These are phyloP conservation scores for Vireo altiloquus DNA, from an alignment of 2,113 vertebrate species.

Conservation along the genomic window DNA sequence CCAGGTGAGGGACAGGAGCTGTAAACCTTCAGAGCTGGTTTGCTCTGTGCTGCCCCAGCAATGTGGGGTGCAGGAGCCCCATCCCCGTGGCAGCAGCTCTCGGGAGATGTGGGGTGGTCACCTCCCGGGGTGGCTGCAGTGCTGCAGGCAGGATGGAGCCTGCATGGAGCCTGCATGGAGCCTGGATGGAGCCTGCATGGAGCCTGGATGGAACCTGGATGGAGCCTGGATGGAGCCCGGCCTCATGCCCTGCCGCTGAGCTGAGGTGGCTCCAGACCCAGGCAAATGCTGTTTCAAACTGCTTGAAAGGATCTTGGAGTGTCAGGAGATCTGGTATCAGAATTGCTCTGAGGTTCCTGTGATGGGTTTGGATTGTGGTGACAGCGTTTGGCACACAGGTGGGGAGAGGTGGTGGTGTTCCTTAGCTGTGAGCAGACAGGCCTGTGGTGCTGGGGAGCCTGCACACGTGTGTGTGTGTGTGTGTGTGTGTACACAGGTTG, in stretches of 20 bases:
- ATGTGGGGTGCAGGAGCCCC: not conserved
- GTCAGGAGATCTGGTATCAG: not conserved
- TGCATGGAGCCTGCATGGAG: no score
- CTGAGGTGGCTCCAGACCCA: not conserved
- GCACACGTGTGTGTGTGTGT: not conserved
- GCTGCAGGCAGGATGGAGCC: no score
- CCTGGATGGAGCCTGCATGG: no score
- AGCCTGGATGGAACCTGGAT: no score
- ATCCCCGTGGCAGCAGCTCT: not conserved
- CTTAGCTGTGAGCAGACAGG: not conserved
- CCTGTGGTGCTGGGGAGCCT: no score
- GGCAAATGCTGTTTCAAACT: not conserved
- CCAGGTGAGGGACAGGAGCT: not conserved
- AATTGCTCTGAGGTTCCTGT: not conserved
- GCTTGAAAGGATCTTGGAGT: not conserved
- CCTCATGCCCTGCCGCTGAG: fast-evolving
- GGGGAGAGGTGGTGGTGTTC: fast-evolving
- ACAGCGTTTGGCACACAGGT: not conserved
- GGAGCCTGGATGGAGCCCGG: not conserved
- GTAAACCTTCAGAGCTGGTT: no score
- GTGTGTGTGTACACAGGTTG: not conserved
- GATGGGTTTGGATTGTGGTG: not conserved
- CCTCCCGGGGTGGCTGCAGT: fast-evolving
- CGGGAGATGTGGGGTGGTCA: not conserved
- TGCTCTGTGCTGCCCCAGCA: not conserved